phyloP scores from a whole-genome alignment of 2,888 invertebrate genomes.

The Eristalinus sepulchralis region DNA sequence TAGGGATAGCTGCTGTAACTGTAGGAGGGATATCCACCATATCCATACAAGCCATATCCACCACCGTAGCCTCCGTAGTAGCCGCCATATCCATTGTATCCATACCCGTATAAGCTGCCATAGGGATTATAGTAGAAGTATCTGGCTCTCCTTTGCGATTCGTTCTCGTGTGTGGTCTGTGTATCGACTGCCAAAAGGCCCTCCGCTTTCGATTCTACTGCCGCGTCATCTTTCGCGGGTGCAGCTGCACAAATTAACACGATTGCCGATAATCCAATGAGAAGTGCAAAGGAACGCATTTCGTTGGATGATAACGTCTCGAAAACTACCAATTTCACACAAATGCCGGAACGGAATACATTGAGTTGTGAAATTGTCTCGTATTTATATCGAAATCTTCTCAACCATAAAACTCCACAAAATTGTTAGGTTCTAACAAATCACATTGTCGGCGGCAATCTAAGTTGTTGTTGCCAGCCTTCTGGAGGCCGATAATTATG shows the following conservation, averaged over 20 bases:
- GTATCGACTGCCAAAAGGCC: slow-evolving; percentile 45
- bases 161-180: slow-evolving; percentile 41
- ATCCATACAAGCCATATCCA: slow-evolving; percentile 36
- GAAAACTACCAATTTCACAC: slow-evolving; percentile 34
- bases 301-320: neutral
- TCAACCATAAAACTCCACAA: slow-evolving; percentile 25
- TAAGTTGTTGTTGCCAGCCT: slow-evolving; percentile 8
- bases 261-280: slow-evolving; percentile 33
- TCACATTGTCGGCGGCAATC: too few relatives aligned
- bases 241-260: slow-evolving; percentile 39
- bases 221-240: slow-evolving; percentile 21
- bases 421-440: slow-evolving; percentile 30
- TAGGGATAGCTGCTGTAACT: slow-evolving; percentile 36
- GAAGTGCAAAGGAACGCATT: slow-evolving; percentile 37
- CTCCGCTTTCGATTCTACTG: slow-evolving; percentile 19
- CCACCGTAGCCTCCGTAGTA: slow-evolving; percentile 43
- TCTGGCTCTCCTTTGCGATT: slow-evolving; percentile 38
- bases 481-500: slow-evolving; percentile 36
- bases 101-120: slow-evolving; percentile 29
- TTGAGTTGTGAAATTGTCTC: slow-evolving; percentile 25
- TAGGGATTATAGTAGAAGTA: slow-evolving; percentile 42
- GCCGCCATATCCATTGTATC: slow-evolving; percentile 38
- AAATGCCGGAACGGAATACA: slow-evolving; percentile 26
- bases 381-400: slow-evolving; percentile 59
- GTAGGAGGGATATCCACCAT: slow-evolving; percentile 30